Evolutionary conservation across 2,888 invertebrate species (phyloP).

Genomic region (Halocaridina rubra): DNA sequence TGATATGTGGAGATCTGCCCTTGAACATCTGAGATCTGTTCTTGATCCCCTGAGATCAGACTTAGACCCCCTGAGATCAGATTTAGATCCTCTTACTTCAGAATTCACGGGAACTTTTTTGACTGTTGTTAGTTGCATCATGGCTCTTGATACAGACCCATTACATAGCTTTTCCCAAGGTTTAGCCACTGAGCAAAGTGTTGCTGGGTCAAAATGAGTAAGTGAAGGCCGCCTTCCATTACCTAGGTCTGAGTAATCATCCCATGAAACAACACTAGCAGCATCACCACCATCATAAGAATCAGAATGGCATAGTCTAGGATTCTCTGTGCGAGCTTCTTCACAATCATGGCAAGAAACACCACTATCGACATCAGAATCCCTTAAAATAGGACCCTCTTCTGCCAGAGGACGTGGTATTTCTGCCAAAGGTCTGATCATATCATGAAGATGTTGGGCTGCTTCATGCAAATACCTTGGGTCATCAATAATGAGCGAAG

Average conservation of each 20-base stretch:
- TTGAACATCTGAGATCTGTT: conserved; percentile 10
- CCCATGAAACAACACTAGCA: conserved; percentile 49
- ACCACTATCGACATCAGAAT: conserved; percentile 53
- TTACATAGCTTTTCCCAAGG: conserved; percentile 62
- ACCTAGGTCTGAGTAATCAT: conserved; percentile 47
- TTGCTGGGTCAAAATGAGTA: conserved; percentile 31
- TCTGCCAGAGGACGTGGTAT: conserved; percentile 16
- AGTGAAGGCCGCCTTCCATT: conserved; percentile 27
- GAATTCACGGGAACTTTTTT: conserved; percentile 40
- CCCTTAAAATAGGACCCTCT: conserved; percentile 23
- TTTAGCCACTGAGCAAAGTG: conserved; percentile 34
- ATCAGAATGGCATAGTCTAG: conserved; percentile 48
- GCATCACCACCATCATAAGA: conserved; percentile 57
- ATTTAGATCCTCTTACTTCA: conserved; percentile 24
- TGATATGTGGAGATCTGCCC: conserved; percentile 26
- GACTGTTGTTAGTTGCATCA: conserved; percentile 48
- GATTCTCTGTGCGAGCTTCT: conserved; percentile 34
- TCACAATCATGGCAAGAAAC: conserved; percentile 58
- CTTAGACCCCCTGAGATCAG: too few relatives aligned
- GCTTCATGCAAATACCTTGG: conserved; percentile 35
- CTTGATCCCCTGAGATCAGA: conserved; percentile 39
- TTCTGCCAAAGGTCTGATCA: conserved; percentile 25
- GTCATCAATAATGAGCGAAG: conserved; percentile 54
- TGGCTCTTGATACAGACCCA: conserved; percentile 59
- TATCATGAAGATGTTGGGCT: conserved; percentile 32